Evolutionary conservation across 2,888 invertebrate species (phyloP), one percentile per base, ranked within the genome.

Genomic region (Apotomis capreana): DNA sequence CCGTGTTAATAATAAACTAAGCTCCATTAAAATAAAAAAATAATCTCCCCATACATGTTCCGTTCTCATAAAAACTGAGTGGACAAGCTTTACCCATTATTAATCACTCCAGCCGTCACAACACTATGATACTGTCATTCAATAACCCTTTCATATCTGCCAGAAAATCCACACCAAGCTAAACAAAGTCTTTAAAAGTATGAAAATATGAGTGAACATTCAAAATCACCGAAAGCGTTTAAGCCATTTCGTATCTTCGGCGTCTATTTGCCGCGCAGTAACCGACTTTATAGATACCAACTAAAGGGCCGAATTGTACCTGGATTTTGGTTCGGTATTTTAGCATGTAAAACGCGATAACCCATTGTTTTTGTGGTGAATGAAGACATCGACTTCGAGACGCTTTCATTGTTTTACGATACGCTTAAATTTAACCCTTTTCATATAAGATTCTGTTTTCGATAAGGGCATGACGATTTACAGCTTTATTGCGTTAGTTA

Each of bases 101-200:
- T 92, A 92, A 92, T 93, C 93, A 92, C 89, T 85, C 75, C 82
- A 85, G 89, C 89, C 91, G 93, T 92, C 93, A 93, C 87, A 92
- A 92, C 92, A 92, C 88, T 88, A 87, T 87, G 89, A 92, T 92
- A 91, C 88, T 85, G 87, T 90, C 88, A 89, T 88, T 90, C 89
- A 89, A 88, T 89, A 89, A 89, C 91, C 89, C 89, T 87, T 91
- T 89, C 83, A 80, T 83, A 85, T 84, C 76, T 74, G 49, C 51
- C 49, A 68, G 40, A 63, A 63, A 63, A 15, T 37, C 3, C 44
- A 37, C 40, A 5, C 4, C 46, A 67, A 49, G 46, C 3, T 3
- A 84, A 81, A 75, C 67, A n/a, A 1, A 74, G 79, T 78, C 68
- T 64, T 78, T 78, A 64, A 0, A 2, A 0, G 0, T 3, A 3